Base-by-base conservation (phyloP, 2,888 invertebrate genomes). In the Seira ritae region DNA sequence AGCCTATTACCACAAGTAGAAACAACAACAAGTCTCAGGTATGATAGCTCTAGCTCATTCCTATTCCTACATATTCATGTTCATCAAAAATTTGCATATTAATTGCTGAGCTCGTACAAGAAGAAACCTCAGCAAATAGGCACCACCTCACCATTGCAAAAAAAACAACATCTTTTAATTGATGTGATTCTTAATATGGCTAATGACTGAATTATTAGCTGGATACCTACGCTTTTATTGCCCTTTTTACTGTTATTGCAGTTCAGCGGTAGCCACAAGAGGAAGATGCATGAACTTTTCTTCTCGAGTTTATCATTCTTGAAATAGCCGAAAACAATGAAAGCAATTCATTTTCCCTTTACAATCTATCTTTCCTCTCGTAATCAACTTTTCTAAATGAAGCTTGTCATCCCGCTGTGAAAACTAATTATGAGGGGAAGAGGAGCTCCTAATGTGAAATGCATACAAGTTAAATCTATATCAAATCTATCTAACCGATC, bases 131-230 rank as follows among this genome's bases (percentile, higher is more conserved):
- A 10, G 6, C 12, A 60, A 60, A 60, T 60, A 60, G n/a, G 60
- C 60, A 60, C 17, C 60, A 60, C 60, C 60, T 60, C 6, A 42
- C 4, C 4, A 4, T 60, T 17, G 17, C 17, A 60, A 42, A 42
- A 42, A 42, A 42, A 42, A 42, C 42, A 60, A 60, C 60, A 17
- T n/a, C 10, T 60, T 60, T 60, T 60, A 60, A 60, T 60, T 60
- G 60, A 60, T 60, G 60, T 60, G 60, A 60, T n/a, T 55, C 60
- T 42, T 71, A 78, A 71, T 73, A 65, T 65, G 19, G 65, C 65
- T 73, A 73, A 73, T 73, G 73, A 65, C 37, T 73, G 24, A 73
- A 19, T 62, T 73, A 73, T 73, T 73, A 73, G 24, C 73, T 73
- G 31, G 73, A 73, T 73, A 31, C 73, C 22, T 42, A 24, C 65